phyloP scores from a whole-genome alignment of 2,797 vertebrate genomes.

The Threskiornis aethiopicus region DNA sequence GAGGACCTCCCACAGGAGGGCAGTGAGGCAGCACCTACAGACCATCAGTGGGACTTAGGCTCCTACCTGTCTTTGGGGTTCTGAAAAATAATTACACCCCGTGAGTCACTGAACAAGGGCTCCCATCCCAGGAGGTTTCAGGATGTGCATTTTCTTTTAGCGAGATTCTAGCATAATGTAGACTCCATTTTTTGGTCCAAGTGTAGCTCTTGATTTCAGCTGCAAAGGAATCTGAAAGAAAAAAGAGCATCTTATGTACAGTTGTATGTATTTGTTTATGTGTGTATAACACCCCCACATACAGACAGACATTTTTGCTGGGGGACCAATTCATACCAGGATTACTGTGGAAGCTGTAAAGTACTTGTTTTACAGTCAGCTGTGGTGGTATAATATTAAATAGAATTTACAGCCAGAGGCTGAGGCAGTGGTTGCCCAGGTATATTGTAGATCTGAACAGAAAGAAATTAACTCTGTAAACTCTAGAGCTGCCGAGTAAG shows the following conservation, averaged over 20 bases:
- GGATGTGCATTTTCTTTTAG: slow-evolving; percentile 8
- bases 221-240: slow-evolving; percentile 86
- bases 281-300: not conserved
- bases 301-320: not conserved
- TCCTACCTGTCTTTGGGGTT: not conserved
- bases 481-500: not conserved
- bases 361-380: slow-evolving; percentile 6
- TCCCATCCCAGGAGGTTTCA: not conserved
- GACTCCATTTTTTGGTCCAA: slow-evolving; percentile 88
- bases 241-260: not conserved
- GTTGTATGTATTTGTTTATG: not conserved
- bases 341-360: not conserved
- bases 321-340: not conserved
- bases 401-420: slow-evolving; percentile 23
- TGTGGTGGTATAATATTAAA: slow-evolving; percentile 8
- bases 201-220: slow-evolving; percentile 83
- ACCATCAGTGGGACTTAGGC: not conserved
- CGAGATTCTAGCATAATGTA: slow-evolving; percentile 80
- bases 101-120: not conserved
- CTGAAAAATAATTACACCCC: not conserved
- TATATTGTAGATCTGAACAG: not conserved
- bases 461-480: slow-evolving; percentile 31
- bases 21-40: not conserved
- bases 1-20: not conserved
- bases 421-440: not conserved